Percentiles rank a stretch among this genome's conserved stretches.
These are phyloP conservation scores for Lasiommata megera DNA, from an alignment of 2,888 invertebrate species.

Conservation along the genomic window DNA sequence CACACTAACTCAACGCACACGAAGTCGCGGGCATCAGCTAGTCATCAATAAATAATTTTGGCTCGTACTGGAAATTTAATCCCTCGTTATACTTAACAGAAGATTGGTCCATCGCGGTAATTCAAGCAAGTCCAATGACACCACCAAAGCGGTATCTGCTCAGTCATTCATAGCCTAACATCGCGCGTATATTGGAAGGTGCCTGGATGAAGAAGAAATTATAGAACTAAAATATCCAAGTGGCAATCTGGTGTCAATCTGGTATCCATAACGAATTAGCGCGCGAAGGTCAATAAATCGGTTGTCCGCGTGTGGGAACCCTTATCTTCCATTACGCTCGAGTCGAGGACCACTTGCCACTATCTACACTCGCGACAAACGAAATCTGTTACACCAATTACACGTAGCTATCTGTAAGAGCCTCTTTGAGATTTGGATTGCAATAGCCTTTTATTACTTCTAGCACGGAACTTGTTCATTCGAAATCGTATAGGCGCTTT, in stretches of 20 bases:
- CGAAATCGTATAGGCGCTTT: no score
- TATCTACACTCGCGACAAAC: conserved; percentile 34
- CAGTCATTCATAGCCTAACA: no score
- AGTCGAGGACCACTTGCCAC: conserved; percentile 41
- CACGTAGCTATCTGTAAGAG: conserved; percentile 38
- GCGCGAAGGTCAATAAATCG: conserved; percentile 35
- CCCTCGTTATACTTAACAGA: no score
- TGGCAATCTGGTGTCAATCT: conserved; percentile 3
- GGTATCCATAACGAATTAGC: conserved; percentile 6
- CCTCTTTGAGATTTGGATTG: neutral
- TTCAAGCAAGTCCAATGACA: no score
- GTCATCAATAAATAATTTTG: no score
- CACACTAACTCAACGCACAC: no score
- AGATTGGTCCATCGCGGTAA: no score
- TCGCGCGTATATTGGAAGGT: no score
- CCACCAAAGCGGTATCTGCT: no score
- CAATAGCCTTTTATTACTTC: neutral
- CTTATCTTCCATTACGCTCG: conserved; percentile 43
- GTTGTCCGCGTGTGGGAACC: conserved; percentile 35
- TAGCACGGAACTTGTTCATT: neutral
- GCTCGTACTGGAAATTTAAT: no score
- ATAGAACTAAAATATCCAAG: neutral
- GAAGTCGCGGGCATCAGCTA: no score
- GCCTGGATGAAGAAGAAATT: no score
- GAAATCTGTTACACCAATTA: conserved; percentile 49